Base-by-base conservation (phyloP, 2,888 invertebrate genomes). In the Atethmia centrago region DNA sequence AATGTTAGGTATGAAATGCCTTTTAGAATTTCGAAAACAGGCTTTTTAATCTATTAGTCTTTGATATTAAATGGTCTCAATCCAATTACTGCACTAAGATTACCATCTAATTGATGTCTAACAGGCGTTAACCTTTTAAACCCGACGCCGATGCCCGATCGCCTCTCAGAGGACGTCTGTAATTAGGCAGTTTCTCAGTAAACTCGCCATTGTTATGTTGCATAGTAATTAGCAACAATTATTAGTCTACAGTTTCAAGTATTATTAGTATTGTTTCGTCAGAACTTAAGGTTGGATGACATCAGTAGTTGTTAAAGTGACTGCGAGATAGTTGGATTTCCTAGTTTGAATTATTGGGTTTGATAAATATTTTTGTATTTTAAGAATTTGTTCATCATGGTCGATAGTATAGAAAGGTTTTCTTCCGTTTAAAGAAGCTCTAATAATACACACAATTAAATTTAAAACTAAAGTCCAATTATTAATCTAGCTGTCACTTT, bases 151-250 rank as follows among this genome's bases (percentile, higher is more conserved):
- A 64, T 28, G 40, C 3, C 16, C 51, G 16, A 45, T 73, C 14
- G 28, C 10, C 56, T 72, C 66, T 58, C 67, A n/a, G 74, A 49
- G 42, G 67, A 79, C 66, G 31, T 58, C 16, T 40, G 10, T 67
- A 67, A 67, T 53, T 66, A 51, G 51, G 36, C n/a, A 51, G 49
- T 62, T 36, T 61, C 31, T 59, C 0, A 14, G 7, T n/a, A 28
- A 42, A 7, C 14, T 21, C 21, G 1, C 1, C 1, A 14, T 19
- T 36, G 28, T 75, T 67, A 0, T 58, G 14, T 51, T 64, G 14
- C 49, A 8, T 56, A 40, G 25, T 61, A 21, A 45, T 63, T 42
- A 51, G 21, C 9, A 53, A 74, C 4, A 59, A 31, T 56, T 31
- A 47, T 49, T n/a, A 25, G 14, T 36, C 14, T 36, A 25, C 9